Evolutionary conservation across 2,888 invertebrate genomes (phyloP), one percentile per base, ranked within the genome.

Genomic region (Drosophila prolongata): DNA sequence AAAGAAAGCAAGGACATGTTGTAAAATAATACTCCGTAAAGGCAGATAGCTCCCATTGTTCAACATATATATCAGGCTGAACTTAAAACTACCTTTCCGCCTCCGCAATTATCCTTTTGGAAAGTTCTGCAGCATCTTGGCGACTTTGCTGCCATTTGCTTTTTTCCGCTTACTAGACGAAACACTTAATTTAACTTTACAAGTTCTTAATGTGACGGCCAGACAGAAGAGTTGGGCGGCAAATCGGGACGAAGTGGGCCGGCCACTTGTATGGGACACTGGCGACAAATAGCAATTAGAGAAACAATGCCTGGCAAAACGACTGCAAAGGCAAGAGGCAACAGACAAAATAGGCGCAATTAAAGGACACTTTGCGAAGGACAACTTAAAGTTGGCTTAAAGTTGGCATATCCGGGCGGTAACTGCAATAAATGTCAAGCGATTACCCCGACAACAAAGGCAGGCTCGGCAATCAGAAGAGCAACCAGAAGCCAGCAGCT

Each of bases 141-240:
- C 67, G 47, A 49, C 58, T 56, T 30, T 44, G 46, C 65, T 52
- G 52, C 19, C 38, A 57, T 66, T 79, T 68, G 49, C 73, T 73
- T 83, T 75, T 83, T 82, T 80, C 79, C 79, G 80, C 87, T 76
- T 86, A 79, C 79, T 74, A 77, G 84, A 72, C 87, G 78, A 76
- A 81, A 83, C 85, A 87, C 87, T 87, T 84, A 84, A 84, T 78
- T 84, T 79, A 83, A 84, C 87, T 84, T 84, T 84, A 81, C 85
- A 84, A 84, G 79, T 84, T 87, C 85, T 87, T 87, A 87, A 84
- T 87, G 83, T 84, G 79, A 78, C 62, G 81, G 65, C 84, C 87
- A 87, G 83, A 87, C 83, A 84, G 52, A 30, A 54, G 50, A 55
- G 77, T 35, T 16, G 43, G 34, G 68, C n/a, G 58, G 16, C 47